Percentiles rank a stretch among this genome's conserved stretches.
Conservation (phyloP, 2,888 invertebrate species). For the Oxyteleia sp. region DNA sequence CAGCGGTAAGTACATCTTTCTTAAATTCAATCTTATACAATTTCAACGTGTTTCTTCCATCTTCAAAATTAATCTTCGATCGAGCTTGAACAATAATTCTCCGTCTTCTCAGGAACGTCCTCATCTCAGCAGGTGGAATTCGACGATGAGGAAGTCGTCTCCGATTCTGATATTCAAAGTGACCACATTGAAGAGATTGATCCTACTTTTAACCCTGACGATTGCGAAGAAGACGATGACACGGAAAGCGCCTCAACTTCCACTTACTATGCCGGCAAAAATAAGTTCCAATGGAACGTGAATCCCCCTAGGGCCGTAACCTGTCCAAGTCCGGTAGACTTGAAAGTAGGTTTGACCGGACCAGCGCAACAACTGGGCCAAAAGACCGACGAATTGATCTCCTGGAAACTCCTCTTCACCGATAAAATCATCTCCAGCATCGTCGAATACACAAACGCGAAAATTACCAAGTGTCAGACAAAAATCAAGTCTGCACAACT, state of each 20-base stretch:
- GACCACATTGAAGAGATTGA: not conserved
- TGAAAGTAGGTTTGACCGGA: not conserved
- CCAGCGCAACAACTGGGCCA: not conserved
- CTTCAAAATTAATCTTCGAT: too few species aligned
- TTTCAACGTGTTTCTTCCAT: too few species aligned
- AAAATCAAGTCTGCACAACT: not conserved
- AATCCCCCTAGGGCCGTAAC: not conserved
- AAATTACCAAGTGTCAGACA: not conserved
- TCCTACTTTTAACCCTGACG: not conserved
- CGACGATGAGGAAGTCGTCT: not conserved
- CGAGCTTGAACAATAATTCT: not conserved
- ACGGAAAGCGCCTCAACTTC: not conserved
- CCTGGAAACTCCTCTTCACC: not conserved
- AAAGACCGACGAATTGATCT: not conserved
- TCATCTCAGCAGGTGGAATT: not conserved
- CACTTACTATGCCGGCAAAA: not conserved
- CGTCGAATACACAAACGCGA: not conserved
- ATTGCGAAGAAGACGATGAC: not conserved
- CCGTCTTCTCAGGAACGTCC: not conserved
- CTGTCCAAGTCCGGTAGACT: not conserved
- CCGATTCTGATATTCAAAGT: not conserved
- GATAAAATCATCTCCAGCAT: constrained; percentile 1
- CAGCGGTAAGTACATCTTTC: constrained; percentile 40
- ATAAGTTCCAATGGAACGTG: not conserved
- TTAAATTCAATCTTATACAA: constrained; percentile 8